phyloP scores from a whole-genome alignment of 2,797 vertebrate species.

The Scolopax rusticola region DNA sequence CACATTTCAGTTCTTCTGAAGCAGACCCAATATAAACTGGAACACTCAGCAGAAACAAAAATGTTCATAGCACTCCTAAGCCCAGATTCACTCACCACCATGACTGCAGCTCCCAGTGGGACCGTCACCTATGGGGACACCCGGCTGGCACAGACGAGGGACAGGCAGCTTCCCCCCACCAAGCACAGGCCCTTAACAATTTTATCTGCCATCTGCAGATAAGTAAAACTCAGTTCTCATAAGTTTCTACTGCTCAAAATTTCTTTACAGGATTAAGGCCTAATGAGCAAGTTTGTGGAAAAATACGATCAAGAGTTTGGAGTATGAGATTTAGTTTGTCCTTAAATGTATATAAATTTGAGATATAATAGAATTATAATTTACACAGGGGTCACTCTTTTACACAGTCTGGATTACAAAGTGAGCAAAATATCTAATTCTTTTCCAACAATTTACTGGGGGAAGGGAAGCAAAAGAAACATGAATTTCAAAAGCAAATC shows the following conservation, averaged over 20 bases:
- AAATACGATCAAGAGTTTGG: not conserved
- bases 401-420: not conserved
- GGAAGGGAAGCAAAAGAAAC: not conserved
- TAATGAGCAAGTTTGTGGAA: not conserved
- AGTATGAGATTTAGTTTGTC: not conserved
- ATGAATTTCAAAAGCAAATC: not conserved
- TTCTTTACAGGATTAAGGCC: not conserved
- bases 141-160: rapidly evolving
- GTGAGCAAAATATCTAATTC: not conserved
- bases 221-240: not conserved
- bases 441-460: not conserved
- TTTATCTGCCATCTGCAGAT: not conserved
- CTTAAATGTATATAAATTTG: not conserved
- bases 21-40: not conserved
- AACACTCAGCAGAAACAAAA: not conserved
- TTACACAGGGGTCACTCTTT: not conserved
- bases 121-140: too few relatives aligned
- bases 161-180: not conserved
- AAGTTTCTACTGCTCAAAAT: not conserved
- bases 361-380: not conserved
- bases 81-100: not conserved
- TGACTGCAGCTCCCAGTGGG: not conserved
- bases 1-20: not conserved
- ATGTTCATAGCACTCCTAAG: not conserved
- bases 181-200: not conserved